Base-by-base conservation (phyloP, 1,140 invertebrate species). In the Drosophila novamexicana region DNA sequence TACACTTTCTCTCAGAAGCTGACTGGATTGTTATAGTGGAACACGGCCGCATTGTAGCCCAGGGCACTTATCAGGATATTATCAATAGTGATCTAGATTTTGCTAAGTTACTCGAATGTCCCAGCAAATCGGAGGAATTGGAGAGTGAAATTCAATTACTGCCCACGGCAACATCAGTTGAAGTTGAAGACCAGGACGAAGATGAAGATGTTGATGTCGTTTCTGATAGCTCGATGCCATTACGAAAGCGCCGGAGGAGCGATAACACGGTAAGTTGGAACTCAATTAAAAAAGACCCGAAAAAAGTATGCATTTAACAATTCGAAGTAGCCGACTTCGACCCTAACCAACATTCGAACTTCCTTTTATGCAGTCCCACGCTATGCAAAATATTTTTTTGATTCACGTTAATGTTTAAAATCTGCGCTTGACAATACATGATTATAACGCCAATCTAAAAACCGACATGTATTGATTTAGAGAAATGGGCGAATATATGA, bases 1-100 rank as follows among this genome's bases (percentile, higher is more conserved):
- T 97, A 34, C 97, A 98, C 69, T 97, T 96, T 83, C 92, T 98
- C 1, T 94, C 95, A 77, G 93, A 94, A 47, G 96, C 95, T 0
- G 95, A 97, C 81, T 93, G 94, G 62, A 97, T 98, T 74, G 93
- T 98, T 6, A 94, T 97, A 8, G 79, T 98, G 10, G 95, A 97
- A 81, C 94, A 95, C 80, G 96, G 95, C 2, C 79, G 73, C 16
- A 93, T 95, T 12, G 83, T 93, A 53, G 92, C 93, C 1, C 91
- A 94, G 86, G 95, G 95, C 32, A 94, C 93, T 0, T 96, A 94
- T 64, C 90, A 93, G 0, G 93, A 95, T 32, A 74, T 96, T 0
- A 75, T 92, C 0, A 91, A 92, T 5, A 93, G 92, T 44, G 93
- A 94, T 50, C 71, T 93, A 12, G 93, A 95, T 63, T 95, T 95